Evolutionary conservation across 2,888 invertebrate species (phyloP), one percentile per base, ranked within the genome.

Genomic region (Campoletis raptor): DNA sequence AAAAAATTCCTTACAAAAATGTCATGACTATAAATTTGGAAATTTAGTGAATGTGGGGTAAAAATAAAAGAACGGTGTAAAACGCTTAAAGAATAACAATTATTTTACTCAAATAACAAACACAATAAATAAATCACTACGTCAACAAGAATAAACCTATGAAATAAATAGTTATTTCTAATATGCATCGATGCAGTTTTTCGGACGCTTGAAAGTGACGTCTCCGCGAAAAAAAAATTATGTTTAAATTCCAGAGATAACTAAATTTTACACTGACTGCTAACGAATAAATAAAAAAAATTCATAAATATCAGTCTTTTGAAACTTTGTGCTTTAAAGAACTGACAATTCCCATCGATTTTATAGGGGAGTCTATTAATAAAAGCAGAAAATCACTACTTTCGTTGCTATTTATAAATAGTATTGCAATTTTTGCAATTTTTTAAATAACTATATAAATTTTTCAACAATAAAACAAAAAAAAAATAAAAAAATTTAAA

Each of bases 91-190:
- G n/a, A 57, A 83, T 64, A 82, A 80, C 64, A 57, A 72, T 77
- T 72, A 57, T 45, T 86, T 86, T 86, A 86, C 77, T 86, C 76
- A 45, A 83, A 74, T 72, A 42, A 78, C 66, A 84, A 70, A 77
- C 61, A 54, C 66, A 76, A 80, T 86, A 83, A 86, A 86, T 80
- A 83, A 64, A 80, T 79, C 24, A 66, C 67, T 57, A 61, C 42
- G 54, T 57, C 66, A 78, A 61, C 30, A 80, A 54, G 61, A 82
- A 74, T 85, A 78, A 78, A 76, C 52, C 80, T 86, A 86, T 48
- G 21, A 30, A 86, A 86, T 86, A 86, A 81, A 81, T 81, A 81
- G 81, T 81, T 76, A 74, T 48, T 36, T 70, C 21, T 79, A 21
- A 79, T 42, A 42, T n/a, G n/a, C 8, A 79, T 45, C 48, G 42